Conservation (phyloP, 30 jellyfish, hydroid and myxozoan species). For the Mastigias papua region DNA sequence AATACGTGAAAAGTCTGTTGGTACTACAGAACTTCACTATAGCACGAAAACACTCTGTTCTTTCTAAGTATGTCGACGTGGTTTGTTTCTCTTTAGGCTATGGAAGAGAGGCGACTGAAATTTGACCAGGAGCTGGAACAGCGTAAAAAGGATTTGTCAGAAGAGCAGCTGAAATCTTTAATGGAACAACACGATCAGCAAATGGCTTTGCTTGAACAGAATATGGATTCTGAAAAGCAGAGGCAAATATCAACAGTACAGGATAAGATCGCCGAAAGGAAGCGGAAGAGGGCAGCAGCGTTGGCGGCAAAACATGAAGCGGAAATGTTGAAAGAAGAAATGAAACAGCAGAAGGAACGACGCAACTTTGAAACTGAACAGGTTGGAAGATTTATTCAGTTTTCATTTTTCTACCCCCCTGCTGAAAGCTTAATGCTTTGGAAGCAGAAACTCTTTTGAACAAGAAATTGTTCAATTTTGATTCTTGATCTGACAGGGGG, state of each 20-base stretch:
- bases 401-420: too few relatives aligned
- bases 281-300: conserved; percentile 74
- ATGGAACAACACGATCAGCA: conserved; percentile 89
- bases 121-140: conserved; percentile 77
- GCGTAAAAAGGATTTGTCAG: conserved; percentile 76
- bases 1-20: too few relatives aligned
- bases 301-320: conserved; percentile 80
- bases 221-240: conserved; percentile 90
- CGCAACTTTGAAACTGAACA: conserved; percentile 67
- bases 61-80: too few relatives aligned
- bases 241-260: conserved; percentile 82
- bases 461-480: too few relatives aligned
- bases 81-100: conserved; percentile 80
- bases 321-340: conserved; percentile 75
- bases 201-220: conserved; percentile 76
- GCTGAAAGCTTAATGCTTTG: not conserved
- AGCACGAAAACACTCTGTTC: too few relatives aligned
- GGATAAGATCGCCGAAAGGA: conserved; percentile 90
- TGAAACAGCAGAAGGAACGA: conserved; percentile 86
- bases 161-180: conserved; percentile 80
- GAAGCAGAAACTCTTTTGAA: too few relatives aligned
- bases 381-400: conserved; percentile 62
- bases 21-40: too few relatives aligned
- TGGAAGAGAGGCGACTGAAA: conserved; percentile 76
- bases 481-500: too few relatives aligned